Evolutionary conservation across 2,113 vertebrate genomes (phyloP).

Genomic region (Amia ocellicauda): DNA sequence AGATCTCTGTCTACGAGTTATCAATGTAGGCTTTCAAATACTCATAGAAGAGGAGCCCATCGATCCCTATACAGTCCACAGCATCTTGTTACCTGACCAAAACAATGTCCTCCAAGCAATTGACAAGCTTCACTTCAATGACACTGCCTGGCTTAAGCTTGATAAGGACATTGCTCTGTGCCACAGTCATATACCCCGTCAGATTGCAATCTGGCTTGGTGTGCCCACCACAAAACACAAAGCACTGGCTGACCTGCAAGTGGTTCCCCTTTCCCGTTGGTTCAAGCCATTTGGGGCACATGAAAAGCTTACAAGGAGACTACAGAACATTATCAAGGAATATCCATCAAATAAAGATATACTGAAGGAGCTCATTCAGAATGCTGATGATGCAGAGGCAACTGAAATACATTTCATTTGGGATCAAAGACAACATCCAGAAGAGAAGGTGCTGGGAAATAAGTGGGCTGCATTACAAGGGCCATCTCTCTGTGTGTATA

Average conservation of each 20-base stretch:
- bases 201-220: conserved; percentile 28
- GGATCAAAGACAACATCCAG: conserved; percentile 45
- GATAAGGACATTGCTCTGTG: conserved; percentile 38
- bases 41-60: neutral
- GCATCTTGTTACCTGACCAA: conserved; percentile 48
- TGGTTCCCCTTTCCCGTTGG: conserved; percentile 34
- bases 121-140: conserved; percentile 44
- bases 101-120: conserved; percentile 36
- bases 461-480: conserved; percentile 46
- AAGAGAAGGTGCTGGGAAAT: conserved; percentile 16
- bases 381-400: conserved; percentile 46
- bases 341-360: conserved; percentile 25
- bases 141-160: conserved; percentile 37
- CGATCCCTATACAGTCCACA: conserved; percentile 28
- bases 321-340: conserved; percentile 53
- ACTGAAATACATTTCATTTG: conserved; percentile 45
- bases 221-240: conserved; percentile 42
- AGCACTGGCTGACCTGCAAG: conserved; percentile 26
- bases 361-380: conserved; percentile 55
- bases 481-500: conserved; percentile 57
- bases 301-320: conserved; percentile 46
- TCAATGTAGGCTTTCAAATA: conserved; percentile 33
- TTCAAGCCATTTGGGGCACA: conserved; percentile 40
- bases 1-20: conserved; percentile 32
- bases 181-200: conserved; percentile 36